These are phyloP conservation scores for Chesias legatella DNA, from an alignment of 2,888 invertebrate genomes.

Conservation along the genomic window DNA sequence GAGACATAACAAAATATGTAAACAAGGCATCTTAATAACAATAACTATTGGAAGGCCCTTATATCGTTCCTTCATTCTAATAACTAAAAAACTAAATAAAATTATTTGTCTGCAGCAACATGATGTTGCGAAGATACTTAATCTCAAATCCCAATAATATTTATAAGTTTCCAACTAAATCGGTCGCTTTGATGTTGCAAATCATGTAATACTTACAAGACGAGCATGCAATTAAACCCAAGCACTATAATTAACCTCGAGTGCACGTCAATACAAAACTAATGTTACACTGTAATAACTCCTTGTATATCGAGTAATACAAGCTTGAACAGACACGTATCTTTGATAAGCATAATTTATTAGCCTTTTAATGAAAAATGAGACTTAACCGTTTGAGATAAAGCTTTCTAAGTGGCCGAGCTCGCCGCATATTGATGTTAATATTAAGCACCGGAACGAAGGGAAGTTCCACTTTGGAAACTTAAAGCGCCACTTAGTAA, in stretches of 20 bases:
- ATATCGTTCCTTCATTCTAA: too few species aligned
- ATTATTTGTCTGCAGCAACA: too few species aligned
- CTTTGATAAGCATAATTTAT: slow-evolving; percentile 1
- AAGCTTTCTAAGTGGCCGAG: neutral
- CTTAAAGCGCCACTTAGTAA: neutral
- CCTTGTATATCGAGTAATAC: neutral
- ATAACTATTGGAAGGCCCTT: too few species aligned
- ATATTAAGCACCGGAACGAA: neutral
- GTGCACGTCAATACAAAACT: slow-evolving; percentile 3
- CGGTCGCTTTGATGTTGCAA: neutral
- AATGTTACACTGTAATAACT: slow-evolving; percentile 2
- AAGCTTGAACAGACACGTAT: neutral
- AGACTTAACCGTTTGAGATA: neutral
- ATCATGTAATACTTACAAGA: neutral
- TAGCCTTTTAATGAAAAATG: neutral
- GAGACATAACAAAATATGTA: too few species aligned
- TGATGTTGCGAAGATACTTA: too few species aligned
- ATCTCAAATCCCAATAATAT: too few species aligned
- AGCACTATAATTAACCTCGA: slow-evolving; percentile 1
- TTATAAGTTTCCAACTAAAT: neutral
- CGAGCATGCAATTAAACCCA: slow-evolving; percentile 4
- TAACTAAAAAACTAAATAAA: too few species aligned
- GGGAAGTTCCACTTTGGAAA: neutral
- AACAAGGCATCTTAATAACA: too few species aligned
- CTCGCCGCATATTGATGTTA: neutral